Evolutionary conservation across 2,113 vertebrate species (phyloP).

Genomic region (Seriola aureovittata): DNA sequence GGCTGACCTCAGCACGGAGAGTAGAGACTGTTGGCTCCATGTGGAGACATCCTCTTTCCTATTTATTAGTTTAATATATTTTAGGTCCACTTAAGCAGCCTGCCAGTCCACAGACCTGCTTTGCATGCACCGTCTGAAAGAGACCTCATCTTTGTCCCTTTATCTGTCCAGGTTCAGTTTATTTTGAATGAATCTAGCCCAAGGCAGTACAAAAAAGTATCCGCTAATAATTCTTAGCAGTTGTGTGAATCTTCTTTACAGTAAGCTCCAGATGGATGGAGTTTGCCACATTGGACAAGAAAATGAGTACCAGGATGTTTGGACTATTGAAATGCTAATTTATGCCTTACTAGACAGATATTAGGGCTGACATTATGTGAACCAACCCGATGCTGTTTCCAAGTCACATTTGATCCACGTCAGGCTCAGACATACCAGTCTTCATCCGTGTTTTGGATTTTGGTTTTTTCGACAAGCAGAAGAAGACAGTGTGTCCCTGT

Average conservation of each 20-base stretch:
- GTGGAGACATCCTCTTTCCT: constrained; percentile 61
- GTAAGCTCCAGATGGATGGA: constrained; percentile 48
- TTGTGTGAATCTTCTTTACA: constrained; percentile 43
- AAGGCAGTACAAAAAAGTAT: constrained; percentile 30
- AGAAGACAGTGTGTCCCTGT: constrained; percentile 8
- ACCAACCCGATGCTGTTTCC: constrained; percentile 38
- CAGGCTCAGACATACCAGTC: constrained; percentile 5
- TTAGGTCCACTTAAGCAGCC: constrained; percentile 46
- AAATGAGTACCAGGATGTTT: constrained; percentile 46
- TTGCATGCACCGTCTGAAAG: constrained; percentile 42
- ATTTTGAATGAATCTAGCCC: constrained; percentile 24
- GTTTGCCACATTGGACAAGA: constrained; percentile 30
- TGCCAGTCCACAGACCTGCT: constrained; percentile 54
- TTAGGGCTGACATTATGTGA: constrained; percentile 27
- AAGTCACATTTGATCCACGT: constrained; percentile 42
- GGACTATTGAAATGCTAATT: constrained; percentile 34
- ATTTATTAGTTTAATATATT: constrained; percentile 77
- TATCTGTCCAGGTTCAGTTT: constrained; percentile 16
- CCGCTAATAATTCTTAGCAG: constrained; percentile 52
- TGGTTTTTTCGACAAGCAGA: constrained; percentile 23
- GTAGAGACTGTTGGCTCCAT: constrained; percentile 54
- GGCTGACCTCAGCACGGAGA: constrained; percentile 61
- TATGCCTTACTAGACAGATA: constrained; percentile 44
- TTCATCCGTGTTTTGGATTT: constrained; percentile 27
- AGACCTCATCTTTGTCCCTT: constrained; percentile 32